Percentiles rank a stretch among this genome's conserved stretches.
phyloP scores from a whole-genome alignment of 2,888 invertebrate genomes.

The Caenorhabditis drosophilae region DNA sequence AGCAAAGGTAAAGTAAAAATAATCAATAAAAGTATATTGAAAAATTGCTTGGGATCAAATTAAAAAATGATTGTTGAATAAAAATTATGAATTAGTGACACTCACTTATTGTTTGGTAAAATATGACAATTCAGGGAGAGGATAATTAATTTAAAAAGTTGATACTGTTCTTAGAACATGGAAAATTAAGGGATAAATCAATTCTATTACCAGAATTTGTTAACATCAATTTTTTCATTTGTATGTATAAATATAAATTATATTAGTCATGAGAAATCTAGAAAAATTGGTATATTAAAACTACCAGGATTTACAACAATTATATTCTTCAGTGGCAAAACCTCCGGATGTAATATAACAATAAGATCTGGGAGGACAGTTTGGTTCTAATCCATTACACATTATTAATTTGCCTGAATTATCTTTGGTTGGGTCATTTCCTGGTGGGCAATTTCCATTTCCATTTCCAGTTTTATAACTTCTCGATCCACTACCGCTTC shows the following conservation, averaged over 20 bases:
- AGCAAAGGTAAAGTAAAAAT: constrained; percentile 4
- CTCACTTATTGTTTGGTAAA: constrained; percentile 24
- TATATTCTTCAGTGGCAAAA: constrained; percentile 65
- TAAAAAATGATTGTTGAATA: not conserved
- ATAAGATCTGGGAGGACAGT: constrained; percentile 67
- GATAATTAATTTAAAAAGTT: not conserved
- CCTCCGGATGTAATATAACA: constrained; percentile 68
- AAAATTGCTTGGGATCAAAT: constrained; percentile 11
- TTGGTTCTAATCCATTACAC: constrained; percentile 67
- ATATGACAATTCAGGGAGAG: constrained; percentile 3
- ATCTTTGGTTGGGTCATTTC: constrained; percentile 61
- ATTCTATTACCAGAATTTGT: constrained; percentile 35
- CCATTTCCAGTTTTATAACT: constrained; percentile 51
- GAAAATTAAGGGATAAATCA: constrained; percentile 1
- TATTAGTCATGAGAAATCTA: constrained; percentile 4
- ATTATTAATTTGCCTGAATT: constrained; percentile 51
- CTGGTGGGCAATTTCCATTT: constrained; percentile 64
- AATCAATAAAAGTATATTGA: constrained; percentile 1
- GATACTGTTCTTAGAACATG: constrained; percentile 11
- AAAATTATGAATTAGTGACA: constrained; percentile 37
- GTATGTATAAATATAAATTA: not conserved
- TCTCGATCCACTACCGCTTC: constrained; percentile 34
- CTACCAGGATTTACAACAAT: constrained; percentile 66
- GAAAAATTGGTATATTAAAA: not conserved
- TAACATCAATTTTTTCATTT: not conserved